Evolutionary conservation across 2,888 invertebrate species (phyloP).

Genomic region (Amphipyra tragopoginis): DNA sequence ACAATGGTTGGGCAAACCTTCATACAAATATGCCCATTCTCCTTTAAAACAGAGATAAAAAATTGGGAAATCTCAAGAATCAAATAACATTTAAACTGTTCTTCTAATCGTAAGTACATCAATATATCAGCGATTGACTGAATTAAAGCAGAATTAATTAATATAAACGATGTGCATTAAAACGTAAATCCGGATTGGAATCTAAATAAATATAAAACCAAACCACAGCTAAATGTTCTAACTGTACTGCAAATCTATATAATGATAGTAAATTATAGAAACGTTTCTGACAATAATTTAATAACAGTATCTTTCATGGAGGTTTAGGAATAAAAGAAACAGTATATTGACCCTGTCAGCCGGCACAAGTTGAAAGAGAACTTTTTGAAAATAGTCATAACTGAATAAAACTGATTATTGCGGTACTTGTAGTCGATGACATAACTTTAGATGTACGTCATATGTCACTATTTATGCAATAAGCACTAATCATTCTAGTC

Average conservation of each 20-base stretch:
- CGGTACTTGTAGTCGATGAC: constrained; percentile 14
- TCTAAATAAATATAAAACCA: constrained; percentile 7
- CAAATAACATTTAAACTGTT: neutral
- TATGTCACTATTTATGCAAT: constrained; percentile 19
- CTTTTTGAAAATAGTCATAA: constrained; percentile 4
- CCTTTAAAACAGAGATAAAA: neutral
- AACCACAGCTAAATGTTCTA: constrained; percentile 20
- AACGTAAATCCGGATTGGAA: constrained; percentile 33
- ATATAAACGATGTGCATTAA: constrained; percentile 23
- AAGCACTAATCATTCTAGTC: neutral
- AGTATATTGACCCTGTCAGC: constrained; percentile 31
- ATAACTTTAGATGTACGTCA: constrained; percentile 10
- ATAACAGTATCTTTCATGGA: constrained; percentile 35
- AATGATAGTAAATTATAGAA: constrained; percentile 36
- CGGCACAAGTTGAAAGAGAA: neutral
- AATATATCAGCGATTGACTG: constrained; percentile 16
- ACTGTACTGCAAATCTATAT: constrained; percentile 40
- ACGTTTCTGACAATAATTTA: constrained; percentile 35
- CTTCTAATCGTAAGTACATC: constrained; percentile 3
- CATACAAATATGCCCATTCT: too few species aligned
- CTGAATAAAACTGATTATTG: constrained; percentile 7
- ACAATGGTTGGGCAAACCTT: too few species aligned
- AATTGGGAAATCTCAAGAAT: neutral
- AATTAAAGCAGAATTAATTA: constrained; percentile 39
- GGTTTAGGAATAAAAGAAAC: constrained; percentile 30